These are phyloP conservation scores for Psococerastis gibbosa DNA, from an alignment of 2,888 invertebrate species.

Conservation along the genomic window DNA sequence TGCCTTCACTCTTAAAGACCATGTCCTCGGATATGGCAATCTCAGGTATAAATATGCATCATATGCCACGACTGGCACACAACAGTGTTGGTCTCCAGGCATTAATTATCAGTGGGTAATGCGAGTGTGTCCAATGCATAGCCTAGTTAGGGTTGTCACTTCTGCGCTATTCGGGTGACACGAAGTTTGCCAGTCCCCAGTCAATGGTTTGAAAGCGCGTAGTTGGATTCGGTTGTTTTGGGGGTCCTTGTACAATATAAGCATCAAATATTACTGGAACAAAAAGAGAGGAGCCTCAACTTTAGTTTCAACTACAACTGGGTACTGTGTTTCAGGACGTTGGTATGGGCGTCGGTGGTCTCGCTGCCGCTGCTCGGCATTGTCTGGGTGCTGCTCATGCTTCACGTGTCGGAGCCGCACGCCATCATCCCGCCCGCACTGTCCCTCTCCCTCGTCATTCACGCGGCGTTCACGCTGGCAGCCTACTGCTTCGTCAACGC, in stretches of 20 bases:
- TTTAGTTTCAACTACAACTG: no score
- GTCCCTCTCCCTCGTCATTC: slow-evolving; percentile 53
- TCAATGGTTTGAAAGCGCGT: no score
- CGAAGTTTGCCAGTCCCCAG: no score
- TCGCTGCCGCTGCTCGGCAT: slow-evolving; percentile 67
- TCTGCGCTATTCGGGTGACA: no score
- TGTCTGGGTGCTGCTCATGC: slow-evolving; percentile 69
- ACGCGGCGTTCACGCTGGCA: slow-evolving; percentile 65
- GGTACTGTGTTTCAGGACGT: slow-evolving; percentile 46
- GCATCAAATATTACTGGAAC: no score
- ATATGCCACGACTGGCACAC: no score
- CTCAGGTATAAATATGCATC: slow-evolving; percentile 34
- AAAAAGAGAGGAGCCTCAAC: no score
- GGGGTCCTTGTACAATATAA: no score
- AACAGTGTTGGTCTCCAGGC: background rate
- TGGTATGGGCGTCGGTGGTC: slow-evolving; percentile 73
- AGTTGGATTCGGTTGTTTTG: no score
- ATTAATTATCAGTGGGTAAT: slow-evolving; percentile 9
- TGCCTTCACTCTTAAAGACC: slow-evolving; percentile 77
- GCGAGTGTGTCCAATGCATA: slow-evolving; percentile 14
- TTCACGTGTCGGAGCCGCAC: slow-evolving; percentile 54
- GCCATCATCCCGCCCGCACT: slow-evolving; percentile 56
- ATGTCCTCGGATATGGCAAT: slow-evolving; percentile 62
- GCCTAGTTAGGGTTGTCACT: no score
- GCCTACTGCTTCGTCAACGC: slow-evolving; percentile 78